Conservation (phyloP, 2,113 vertebrate species). For the Ameiurus melas region DNA sequence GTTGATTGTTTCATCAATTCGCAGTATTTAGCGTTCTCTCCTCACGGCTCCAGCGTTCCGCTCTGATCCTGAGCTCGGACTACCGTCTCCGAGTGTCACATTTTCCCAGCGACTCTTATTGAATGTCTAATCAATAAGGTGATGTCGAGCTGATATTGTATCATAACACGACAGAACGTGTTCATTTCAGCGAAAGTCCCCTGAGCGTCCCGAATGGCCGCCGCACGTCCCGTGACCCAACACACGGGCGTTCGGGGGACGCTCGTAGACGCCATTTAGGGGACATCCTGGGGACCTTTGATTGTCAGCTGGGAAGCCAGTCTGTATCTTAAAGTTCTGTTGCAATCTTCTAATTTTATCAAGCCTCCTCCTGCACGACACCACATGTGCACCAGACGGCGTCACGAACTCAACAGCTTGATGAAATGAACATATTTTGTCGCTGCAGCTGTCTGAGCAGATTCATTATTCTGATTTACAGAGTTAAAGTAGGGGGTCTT, state of each 20-base stretch:
- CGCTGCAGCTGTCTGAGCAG: not conserved
- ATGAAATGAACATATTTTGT: slow-evolving; percentile 21
- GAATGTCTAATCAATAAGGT: not conserved
- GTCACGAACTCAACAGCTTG: slow-evolving; percentile 9
- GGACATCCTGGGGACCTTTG: too few relatives aligned
- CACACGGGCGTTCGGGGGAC: too few relatives aligned
- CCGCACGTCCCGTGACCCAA: too few relatives aligned
- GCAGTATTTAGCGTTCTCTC: not conserved
- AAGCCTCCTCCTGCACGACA: too few relatives aligned
- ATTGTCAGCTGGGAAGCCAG: too few relatives aligned
- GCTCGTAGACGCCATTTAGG: too few relatives aligned
- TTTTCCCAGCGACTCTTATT: not conserved
- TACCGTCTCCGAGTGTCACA: not conserved
- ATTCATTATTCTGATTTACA: slow-evolving; percentile 24
- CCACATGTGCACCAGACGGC: not conserved
- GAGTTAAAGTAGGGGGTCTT: not conserved
- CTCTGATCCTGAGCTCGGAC: not conserved
- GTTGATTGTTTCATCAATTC: not conserved
- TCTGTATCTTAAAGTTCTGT: not conserved
- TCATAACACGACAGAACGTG: too few relatives aligned
- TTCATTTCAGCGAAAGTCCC: too few relatives aligned
- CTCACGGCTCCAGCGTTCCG: not conserved
- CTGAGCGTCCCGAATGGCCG: too few relatives aligned
- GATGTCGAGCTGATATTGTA: not conserved
- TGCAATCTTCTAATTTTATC: not conserved